Evolutionary conservation across 2,888 invertebrate species (phyloP).

Genomic region (Scrobipalpa costella): DNA sequence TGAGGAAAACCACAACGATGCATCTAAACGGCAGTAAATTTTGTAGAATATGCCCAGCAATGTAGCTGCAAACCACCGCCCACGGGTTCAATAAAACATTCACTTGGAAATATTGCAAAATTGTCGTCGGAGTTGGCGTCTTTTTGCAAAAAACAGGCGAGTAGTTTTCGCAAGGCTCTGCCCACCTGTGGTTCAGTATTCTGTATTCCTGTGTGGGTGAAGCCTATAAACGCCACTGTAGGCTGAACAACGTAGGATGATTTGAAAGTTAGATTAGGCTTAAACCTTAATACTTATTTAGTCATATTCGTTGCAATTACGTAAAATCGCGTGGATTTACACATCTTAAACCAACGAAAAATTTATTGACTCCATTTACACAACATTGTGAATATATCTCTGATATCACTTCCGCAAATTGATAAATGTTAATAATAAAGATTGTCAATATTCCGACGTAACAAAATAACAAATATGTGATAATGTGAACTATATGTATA

Average conservation of each 20-base stretch:
- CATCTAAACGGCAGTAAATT: constrained; percentile 9
- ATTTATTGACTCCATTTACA: background rate
- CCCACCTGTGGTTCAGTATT: constrained; percentile 36
- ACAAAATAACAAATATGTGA: background rate
- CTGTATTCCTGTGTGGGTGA: constrained; percentile 45
- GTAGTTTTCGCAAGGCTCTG: constrained; percentile 38
- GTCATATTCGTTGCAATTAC: background rate
- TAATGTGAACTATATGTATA: background rate
- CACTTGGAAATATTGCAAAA: constrained; percentile 35
- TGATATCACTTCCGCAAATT: background rate
- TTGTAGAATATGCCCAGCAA: constrained; percentile 23
- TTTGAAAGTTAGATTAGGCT: constrained; percentile 19
- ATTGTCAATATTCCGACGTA: background rate
- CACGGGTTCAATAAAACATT: constrained; percentile 23
- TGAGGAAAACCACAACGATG: constrained; percentile 9
- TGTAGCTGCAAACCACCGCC: constrained; percentile 14
- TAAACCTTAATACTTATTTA: constrained; percentile 7
- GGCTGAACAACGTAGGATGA: constrained; percentile 37
- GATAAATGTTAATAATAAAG: background rate
- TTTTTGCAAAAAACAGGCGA: constrained; percentile 38
- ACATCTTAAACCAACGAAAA: background rate
- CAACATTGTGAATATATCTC: background rate
- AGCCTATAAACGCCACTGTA: constrained; percentile 35
- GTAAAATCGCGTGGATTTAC: background rate
- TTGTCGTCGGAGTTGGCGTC: constrained; percentile 33